These are phyloP conservation scores for Cantharis rustica DNA, from an alignment of 2,888 invertebrate species.

Conservation along the genomic window DNA sequence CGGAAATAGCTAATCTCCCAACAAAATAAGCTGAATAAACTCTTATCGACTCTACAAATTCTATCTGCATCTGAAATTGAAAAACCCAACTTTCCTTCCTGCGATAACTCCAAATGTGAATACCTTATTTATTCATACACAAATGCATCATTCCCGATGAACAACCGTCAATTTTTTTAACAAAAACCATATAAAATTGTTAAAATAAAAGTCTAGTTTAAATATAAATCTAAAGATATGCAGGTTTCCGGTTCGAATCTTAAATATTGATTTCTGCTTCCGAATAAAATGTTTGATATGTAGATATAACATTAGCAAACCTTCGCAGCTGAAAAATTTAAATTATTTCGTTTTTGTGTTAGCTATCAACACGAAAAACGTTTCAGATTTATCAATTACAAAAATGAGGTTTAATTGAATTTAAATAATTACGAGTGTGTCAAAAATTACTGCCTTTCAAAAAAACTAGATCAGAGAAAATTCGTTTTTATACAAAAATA, in stretches of 20 bases:
- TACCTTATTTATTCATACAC: not conserved
- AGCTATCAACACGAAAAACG: not conserved
- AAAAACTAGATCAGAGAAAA: too few relatives aligned
- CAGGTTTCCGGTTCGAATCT: not conserved
- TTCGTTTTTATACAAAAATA: not conserved
- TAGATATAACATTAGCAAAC: not conserved
- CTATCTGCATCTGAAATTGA: slow-evolving; percentile 17
- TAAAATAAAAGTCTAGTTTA: not conserved
- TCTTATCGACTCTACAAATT: slow-evolving; percentile 8
- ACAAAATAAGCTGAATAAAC: slow-evolving; percentile 24
- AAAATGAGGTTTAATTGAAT: not conserved
- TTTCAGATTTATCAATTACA: not conserved
- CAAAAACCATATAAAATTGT: not conserved
- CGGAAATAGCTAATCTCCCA: slow-evolving; percentile 25
- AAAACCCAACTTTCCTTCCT: slow-evolving; percentile 9
- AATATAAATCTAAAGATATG: not conserved
- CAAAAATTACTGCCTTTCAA: not conserved
- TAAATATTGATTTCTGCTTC: not conserved
- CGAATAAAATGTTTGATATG: not conserved
- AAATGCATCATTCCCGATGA: not conserved
- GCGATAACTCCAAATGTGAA: not conserved
- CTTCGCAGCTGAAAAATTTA: not conserved
- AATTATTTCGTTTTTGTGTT: not conserved
- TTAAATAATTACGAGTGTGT: not conserved
- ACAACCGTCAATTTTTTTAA: not conserved